Evolutionary conservation across 2,888 invertebrate genomes (phyloP).

Genomic region (Malacosoma neustria): DNA sequence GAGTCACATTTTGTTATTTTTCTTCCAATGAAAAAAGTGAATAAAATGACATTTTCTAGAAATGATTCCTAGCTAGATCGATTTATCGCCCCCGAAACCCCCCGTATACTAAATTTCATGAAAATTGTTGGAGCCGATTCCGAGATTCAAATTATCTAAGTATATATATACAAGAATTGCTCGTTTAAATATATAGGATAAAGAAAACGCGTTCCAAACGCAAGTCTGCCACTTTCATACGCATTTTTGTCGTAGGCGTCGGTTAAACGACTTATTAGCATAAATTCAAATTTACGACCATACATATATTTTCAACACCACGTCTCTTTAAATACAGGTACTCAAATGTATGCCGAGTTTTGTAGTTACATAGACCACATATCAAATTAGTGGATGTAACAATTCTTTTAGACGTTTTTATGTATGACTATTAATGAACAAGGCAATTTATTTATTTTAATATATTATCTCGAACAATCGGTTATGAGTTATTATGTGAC

Average conservation of each 20-base stretch:
- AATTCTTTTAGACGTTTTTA: constrained; percentile 2
- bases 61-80: too few relatives aligned
- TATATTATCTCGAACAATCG: constrained; percentile 19
- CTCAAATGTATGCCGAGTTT: constrained; percentile 29
- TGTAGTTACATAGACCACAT: constrained; percentile 11
- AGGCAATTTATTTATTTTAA: constrained; percentile 16
- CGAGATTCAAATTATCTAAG: too few relatives aligned
- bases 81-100: too few relatives aligned
- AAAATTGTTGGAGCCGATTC: too few relatives aligned
- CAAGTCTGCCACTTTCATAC: constrained; percentile 15
- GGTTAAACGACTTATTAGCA: constrained; percentile 40
- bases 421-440: constrained; percentile 7
- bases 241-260: constrained; percentile 37
- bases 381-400: background rate
- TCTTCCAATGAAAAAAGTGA: too few relatives aligned
- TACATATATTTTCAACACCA: constrained; percentile 28
- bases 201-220: constrained; percentile 11
- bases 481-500: constrained; percentile 19
- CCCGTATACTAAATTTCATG: too few relatives aligned
- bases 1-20: too few relatives aligned
- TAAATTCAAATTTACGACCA: constrained; percentile 47
- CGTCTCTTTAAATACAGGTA: constrained; percentile 38
- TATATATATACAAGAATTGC: too few relatives aligned
- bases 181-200: too few relatives aligned
- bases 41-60: too few relatives aligned